Evolutionary conservation across 2,113 vertebrate species (phyloP), one percentile per base, ranked within the genome.

Genomic region (Macaca nemestrina): DNA sequence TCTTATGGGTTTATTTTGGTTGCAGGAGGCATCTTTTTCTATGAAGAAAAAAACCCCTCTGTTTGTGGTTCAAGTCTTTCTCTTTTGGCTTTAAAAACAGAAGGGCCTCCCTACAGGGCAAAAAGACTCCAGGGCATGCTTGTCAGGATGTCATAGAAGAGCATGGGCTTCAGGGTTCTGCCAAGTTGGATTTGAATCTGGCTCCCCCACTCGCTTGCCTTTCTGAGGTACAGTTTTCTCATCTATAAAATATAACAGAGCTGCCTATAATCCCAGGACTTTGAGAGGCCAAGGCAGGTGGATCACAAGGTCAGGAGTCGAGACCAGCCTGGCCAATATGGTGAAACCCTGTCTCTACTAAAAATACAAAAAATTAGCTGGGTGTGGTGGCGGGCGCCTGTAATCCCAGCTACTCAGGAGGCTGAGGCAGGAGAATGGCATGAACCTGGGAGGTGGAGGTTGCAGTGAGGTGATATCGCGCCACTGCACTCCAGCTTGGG

Each of bases 31-130:
- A 79, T 59, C 86, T 82, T 14, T 67, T 78, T 50, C 85, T 89
- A 68, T 9, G 0, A 85, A 78, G 32, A 68, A 18, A n/a, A 59
- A 61, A n/a, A 8, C 14, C 11, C 1, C 6, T 72, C 30, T 52
- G 18, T 98, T 96, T 96, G 45, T 97, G 95, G 57, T 93, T 59
- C 72, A 64, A 96, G 82, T 38, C 50, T 90, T 81, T 93, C 81
- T 83, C 75, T 96, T 94, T 52, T 38, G 40, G 59, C 91, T 95
- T 83, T n/a, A 57, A 43, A 91, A 89, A 90, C 27, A 61, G 67
- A 87, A 83, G 8, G 16, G 35, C 2, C 1, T 57, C 25, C 30
- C 61, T 84, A 35, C 1, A 83, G 73, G 70, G 14, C 14, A 80
- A 1, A 40, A 80, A 68, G 57, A 38, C 43, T 48, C 10, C 13